phyloP scores from a whole-genome alignment of 2,888 invertebrate species.

The Criorhina ranunculi region DNA sequence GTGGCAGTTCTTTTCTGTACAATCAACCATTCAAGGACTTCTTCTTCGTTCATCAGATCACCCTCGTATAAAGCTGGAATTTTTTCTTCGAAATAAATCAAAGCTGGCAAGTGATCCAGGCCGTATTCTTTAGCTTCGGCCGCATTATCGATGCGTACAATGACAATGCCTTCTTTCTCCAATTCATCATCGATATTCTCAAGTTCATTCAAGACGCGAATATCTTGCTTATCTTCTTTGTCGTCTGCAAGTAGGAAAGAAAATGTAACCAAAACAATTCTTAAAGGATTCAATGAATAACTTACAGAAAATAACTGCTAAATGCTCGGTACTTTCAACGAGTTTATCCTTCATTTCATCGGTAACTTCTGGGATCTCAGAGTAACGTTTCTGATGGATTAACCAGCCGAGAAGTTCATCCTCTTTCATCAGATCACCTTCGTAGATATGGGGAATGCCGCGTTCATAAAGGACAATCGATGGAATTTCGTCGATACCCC shows the following conservation, averaged over 20 bases:
- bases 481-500: constrained; percentile 93
- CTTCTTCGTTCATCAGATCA: constrained; percentile 95
- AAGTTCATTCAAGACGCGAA: constrained; percentile 93
- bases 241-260: constrained; percentile 87
- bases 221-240: constrained; percentile 95
- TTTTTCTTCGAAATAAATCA: constrained; percentile 96
- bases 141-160: constrained; percentile 95
- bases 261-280: background rate
- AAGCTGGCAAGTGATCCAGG: constrained; percentile 91
- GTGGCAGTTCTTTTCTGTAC: constrained; percentile 95
- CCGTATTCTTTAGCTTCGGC: constrained; percentile 96
- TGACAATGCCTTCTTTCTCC: constrained; percentile 95
- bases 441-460: constrained; percentile 90
- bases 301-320: constrained; percentile 97
- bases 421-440: constrained; percentile 95
- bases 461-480: constrained; percentile 92
- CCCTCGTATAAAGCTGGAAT: constrained; percentile 96
- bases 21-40: constrained; percentile 93
- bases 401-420: constrained; percentile 96
- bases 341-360: constrained; percentile 97
- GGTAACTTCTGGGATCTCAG: constrained; percentile 96
- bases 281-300: constrained; percentile 78
- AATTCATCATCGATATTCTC: constrained; percentile 97
- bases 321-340: constrained; percentile 91
- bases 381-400: constrained; percentile 94